Evolutionary conservation across 2,888 invertebrate genomes (phyloP).

Genomic region (Pogonocherus hispidulus): DNA sequence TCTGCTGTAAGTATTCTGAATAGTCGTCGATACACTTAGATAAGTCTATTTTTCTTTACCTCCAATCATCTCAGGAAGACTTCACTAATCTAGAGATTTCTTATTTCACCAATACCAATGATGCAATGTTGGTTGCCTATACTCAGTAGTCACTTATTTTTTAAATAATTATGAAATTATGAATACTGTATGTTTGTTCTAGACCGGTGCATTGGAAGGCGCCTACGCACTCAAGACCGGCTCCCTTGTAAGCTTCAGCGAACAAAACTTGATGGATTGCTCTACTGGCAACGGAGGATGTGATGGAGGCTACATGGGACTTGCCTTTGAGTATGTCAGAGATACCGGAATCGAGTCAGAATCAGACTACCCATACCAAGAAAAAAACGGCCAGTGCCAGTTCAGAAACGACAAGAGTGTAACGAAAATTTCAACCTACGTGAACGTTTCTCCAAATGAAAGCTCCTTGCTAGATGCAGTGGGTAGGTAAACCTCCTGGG

Average conservation of each 20-base stretch:
- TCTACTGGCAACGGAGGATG: constrained; percentile 80
- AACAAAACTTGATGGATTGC: constrained; percentile 89
- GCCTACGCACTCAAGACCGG: constrained; percentile 88
- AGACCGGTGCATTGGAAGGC: constrained; percentile 92
- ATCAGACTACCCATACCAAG: constrained; percentile 81
- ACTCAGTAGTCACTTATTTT: not conserved
- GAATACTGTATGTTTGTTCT: not conserved
- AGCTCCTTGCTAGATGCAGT: constrained; percentile 60
- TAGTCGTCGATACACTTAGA: too few relatives aligned
- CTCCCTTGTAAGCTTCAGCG: constrained; percentile 84
- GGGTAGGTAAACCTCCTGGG: constrained; percentile 71
- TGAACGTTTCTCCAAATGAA: not conserved
- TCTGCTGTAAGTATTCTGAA: constrained; percentile 71
- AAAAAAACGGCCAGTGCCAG: constrained; percentile 75
- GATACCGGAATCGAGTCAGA: constrained; percentile 89
- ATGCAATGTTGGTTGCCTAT: too few relatives aligned
- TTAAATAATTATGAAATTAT: not conserved
- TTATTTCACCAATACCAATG: too few relatives aligned
- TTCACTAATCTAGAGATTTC: not conserved
- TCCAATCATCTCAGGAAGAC: not conserved
- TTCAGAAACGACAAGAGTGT: not conserved
- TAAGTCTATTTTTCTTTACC: too few relatives aligned
- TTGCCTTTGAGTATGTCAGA: constrained; percentile 73
- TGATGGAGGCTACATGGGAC: constrained; percentile 83
- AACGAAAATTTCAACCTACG: not conserved